Evolutionary conservation across 1,140 invertebrate species (phyloP).

Genomic region (Oncopodura yosiiana): DNA sequence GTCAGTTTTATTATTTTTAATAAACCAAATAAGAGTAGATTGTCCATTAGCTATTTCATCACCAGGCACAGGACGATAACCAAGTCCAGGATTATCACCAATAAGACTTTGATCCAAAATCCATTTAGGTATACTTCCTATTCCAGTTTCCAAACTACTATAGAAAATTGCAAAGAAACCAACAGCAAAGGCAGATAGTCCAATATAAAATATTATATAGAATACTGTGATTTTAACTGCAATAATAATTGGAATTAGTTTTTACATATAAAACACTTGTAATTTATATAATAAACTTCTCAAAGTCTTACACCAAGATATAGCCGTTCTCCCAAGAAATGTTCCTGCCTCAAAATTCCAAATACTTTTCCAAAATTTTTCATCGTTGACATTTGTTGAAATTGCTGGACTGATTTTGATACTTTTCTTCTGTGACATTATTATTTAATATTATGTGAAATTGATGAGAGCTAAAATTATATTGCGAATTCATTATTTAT

Average conservation of each 20-base stretch:
- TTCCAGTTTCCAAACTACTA: slow-evolving; percentile 75
- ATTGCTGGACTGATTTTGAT: no score
- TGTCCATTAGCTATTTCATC: slow-evolving; percentile 68
- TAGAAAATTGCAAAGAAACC: slow-evolving; percentile 86
- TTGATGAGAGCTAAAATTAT: no score
- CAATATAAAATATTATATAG: slow-evolving; percentile 85
- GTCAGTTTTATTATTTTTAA: slow-evolving; percentile 63
- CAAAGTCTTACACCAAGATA: slow-evolving; percentile 74
- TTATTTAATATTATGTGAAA: no score
- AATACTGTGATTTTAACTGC: slow-evolving; percentile 86
- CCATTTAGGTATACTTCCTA: slow-evolving; percentile 74
- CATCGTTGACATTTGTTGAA: no score
- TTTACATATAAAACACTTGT: no score
- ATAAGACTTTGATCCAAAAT: slow-evolving; percentile 71
- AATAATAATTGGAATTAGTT: slow-evolving; percentile 42
- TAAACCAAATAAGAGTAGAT: slow-evolving; percentile 89
- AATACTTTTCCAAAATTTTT: slow-evolving; percentile 63
- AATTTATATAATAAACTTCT: no score
- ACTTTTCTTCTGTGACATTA: no score
- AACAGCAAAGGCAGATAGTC: slow-evolving; percentile 78
- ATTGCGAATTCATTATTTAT: no score
- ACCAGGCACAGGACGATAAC: slow-evolving; percentile 88
- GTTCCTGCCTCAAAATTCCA: slow-evolving; percentile 81
- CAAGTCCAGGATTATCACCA: slow-evolving; percentile 82
- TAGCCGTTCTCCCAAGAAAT: slow-evolving; percentile 73